A percentile compares a stretch with the other conserved stretches of the same genome.
Conservation (phyloP, 1,140 invertebrate genomes). For the Orussus abietinus region DNA sequence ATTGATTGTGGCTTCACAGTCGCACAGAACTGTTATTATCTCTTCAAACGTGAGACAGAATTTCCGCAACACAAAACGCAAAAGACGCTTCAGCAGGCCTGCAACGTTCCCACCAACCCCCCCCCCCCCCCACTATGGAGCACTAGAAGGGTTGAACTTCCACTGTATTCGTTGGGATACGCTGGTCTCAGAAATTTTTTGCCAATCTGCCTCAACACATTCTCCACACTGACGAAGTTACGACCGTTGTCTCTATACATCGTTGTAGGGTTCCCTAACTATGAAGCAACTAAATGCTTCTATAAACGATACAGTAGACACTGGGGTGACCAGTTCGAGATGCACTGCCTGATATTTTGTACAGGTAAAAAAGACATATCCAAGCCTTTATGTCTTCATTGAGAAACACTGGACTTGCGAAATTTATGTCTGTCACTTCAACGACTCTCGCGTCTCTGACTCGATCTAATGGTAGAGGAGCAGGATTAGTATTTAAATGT, state of each 20-base stretch:
- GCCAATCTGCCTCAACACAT: slow-evolving; percentile 27
- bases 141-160: slow-evolving; percentile 38
- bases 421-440: slow-evolving; percentile 35
- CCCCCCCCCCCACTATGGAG: slow-evolving; percentile 36
- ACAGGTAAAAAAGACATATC: slow-evolving; percentile 40
- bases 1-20: slow-evolving; percentile 33
- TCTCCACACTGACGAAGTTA: slow-evolving; percentile 28
- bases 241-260: slow-evolving; percentile 30
- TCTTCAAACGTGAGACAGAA: slow-evolving; percentile 27
- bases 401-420: slow-evolving; percentile 32
- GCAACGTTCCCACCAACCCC: slow-evolving; percentile 38
- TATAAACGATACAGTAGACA: slow-evolving; percentile 27
- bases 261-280: slow-evolving; percentile 20
- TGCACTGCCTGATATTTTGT: slow-evolving; percentile 31
- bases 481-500: no score
- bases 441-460: slow-evolving; percentile 28
- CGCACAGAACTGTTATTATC: slow-evolving; percentile 26
- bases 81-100: slow-evolving; percentile 23
- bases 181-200: slow-evolving; percentile 9
- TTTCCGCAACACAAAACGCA: slow-evolving; percentile 22
- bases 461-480: slow-evolving; percentile 27
- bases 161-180: slow-evolving; percentile 26
- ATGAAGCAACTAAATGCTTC: slow-evolving; percentile 16
- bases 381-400: slow-evolving; percentile 27
- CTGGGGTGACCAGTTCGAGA: slow-evolving; percentile 27